Base-by-base conservation (phyloP, 2,113 vertebrate genomes). In the Uria lomvia region DNA sequence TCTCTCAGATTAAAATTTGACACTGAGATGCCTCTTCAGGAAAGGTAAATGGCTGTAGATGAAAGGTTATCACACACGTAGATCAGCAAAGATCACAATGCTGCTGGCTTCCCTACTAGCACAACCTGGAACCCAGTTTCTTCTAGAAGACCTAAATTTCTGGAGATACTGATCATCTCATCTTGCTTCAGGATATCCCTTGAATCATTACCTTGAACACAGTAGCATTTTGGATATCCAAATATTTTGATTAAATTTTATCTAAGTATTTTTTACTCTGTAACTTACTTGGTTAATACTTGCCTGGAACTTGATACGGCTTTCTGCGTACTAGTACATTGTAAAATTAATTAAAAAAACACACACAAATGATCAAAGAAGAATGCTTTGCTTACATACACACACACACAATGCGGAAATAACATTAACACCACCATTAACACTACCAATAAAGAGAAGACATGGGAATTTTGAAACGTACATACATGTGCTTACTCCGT, bases 401-500 rank as follows among this genome's bases (percentile, higher is more conserved):
- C 26, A 59, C 38, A 38, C 3, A 66, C 15, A 60, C 2, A 71
- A 16, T 12, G 4, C 11, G 68, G 30, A 86, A 92, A 59, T 52
- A 56, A 56, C 10, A 20, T 38, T n/a, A 74, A n/a, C 3, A 42
- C 3, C 9, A 71, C 4, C 15, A 53, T 55, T 78, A 90, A 70
- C 9, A 29, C 2, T 36, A 86, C 8, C 16, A 34, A 8, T n/a
- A 55, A 49, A 88, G 16, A 62, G 12, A 73, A 85, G 15, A 40
- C 21, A 65, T 3, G 6, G 22, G 20, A 34, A 74, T 52, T 86
- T 42, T 59, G 49, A 70, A 74, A 74, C 0, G 0, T 6, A 36
- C 2, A 7, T 62, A 6, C 4, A 11, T 12, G 5, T 13, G 2
- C 12, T 56, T 6, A 13, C 15, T 75, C 8, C 3, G 49, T 8